Evolutionary conservation across 1,140 invertebrate species (phyloP).

Genomic region (Euura lappo): DNA sequence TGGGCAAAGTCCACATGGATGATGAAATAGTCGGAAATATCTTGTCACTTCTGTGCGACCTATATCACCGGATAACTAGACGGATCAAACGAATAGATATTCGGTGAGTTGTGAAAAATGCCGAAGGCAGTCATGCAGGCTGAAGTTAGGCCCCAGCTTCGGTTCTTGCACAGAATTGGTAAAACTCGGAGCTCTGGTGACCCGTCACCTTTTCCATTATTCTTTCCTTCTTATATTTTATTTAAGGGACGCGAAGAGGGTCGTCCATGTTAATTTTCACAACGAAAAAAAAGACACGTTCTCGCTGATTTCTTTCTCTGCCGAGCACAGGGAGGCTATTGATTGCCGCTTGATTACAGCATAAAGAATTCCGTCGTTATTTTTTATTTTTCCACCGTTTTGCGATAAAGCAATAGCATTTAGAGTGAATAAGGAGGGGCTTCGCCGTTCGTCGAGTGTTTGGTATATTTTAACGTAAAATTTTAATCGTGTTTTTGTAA

Average conservation of each 20-base stretch:
- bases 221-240: too few relatives aligned
- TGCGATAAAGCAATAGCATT: constrained; percentile 2
- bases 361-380: neutral
- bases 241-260: too few relatives aligned
- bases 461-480: constrained; percentile 10
- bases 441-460: neutral
- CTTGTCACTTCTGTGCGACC: neutral
- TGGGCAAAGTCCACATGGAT: neutral
- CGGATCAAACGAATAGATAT: constrained; percentile 3
- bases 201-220: too few relatives aligned
- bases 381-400: neutral
- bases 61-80: neutral
- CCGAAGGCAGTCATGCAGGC: neutral
- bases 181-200: neutral
- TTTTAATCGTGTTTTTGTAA: constrained; percentile 18
- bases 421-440: neutral
- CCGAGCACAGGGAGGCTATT: neutral
- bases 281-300: too few relatives aligned
- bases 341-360: constrained; percentile 4
- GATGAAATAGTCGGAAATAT: neutral
- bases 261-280: too few relatives aligned
- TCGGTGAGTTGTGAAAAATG: neutral
- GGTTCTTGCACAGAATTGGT: neutral
- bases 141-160: neutral
- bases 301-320: too few relatives aligned